Evolutionary conservation across 2,797 vertebrate species (phyloP), one percentile per base, ranked within the genome.

Genomic region (Xenentodon cancila): DNA sequence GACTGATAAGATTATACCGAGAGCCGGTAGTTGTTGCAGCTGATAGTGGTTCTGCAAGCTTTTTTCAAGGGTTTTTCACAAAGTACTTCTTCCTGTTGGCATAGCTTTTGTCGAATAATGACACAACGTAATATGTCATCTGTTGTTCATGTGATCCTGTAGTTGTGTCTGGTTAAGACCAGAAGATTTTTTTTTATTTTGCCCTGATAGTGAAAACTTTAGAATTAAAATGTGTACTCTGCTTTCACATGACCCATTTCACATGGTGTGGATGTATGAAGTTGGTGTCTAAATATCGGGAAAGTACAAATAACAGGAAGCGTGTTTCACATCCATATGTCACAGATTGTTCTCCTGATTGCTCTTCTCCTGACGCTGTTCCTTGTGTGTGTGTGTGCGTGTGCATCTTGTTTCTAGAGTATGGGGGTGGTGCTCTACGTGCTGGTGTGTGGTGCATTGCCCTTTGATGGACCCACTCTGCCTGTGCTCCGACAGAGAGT

Each of bases 341-440:
- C 20, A 52, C 34, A 65, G 63, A 68, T 71, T 49, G 27, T 68
- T 68, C 8, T 47, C 11, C n/a, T 68, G 51, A 53, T 72, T 58
- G 13, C 46, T 68, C 46, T 50, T 62, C 34, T 15, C 15, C 47
- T 81, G 62, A 79, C 68, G 34, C 48, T 71, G 32, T 19, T 63
- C 62, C 1, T 7, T 49, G 40, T 64, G 15, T 69, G 42, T 30
- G 30, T 53, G 44, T 49, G 40, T 64, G 15, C 67, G 42, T 30
- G 30, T 53, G 44, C 22, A 7, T 79, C n/a, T 64, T 91, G 77
- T 21, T 44, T 77, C 45, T 91, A 99, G 98, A 99, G 97, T 83
- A 96, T 99, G 96, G 98, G 98, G 17, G 98, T 99, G 54, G 98
- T 99, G 69, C 95, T 99, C 1, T 99, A 99, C 0, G 97, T 99